These are phyloP conservation scores for Lasiommata megera DNA, from an alignment of 2,888 invertebrate species.

Conservation along the genomic window DNA sequence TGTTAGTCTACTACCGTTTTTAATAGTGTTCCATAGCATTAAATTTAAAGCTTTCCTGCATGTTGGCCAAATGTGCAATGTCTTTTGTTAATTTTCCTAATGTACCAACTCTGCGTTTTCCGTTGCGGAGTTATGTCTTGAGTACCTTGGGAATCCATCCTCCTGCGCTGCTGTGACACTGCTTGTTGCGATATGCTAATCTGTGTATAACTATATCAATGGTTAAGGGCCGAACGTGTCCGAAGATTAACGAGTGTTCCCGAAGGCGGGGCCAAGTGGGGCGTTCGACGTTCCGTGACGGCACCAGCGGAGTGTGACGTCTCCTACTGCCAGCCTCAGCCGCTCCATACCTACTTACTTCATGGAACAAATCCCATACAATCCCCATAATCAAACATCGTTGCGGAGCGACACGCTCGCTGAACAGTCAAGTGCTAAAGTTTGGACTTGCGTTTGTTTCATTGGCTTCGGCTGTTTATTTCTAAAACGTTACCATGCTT, in stretches of 20 bases:
- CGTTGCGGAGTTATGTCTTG: not conserved
- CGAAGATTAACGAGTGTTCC: conserved; percentile 55
- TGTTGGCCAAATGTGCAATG: too few relatives aligned
- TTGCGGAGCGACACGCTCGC: not conserved
- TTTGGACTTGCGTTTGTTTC: too few relatives aligned
- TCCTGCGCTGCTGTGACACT: too few relatives aligned
- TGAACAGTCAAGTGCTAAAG: too few relatives aligned
- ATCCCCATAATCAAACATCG: not conserved
- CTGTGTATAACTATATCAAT: not conserved
- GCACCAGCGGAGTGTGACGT: conserved; percentile 56
- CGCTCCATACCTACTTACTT: not conserved
- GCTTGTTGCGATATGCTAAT: too few relatives aligned
- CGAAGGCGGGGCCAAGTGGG: conserved; percentile 48
- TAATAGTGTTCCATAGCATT: not conserved
- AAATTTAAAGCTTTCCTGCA: too few relatives aligned
- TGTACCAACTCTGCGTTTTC: not conserved
- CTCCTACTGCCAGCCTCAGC: conserved; percentile 49
- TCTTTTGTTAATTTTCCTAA: too few relatives aligned
- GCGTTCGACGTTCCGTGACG: conserved; percentile 63
- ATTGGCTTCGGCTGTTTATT: too few relatives aligned
- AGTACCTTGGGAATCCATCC: too few relatives aligned
- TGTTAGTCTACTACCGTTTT: too few relatives aligned
- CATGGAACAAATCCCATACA: conserved; percentile 29
- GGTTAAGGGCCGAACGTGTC: conserved; percentile 32
- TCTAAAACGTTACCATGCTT: too few relatives aligned